Evolutionary conservation across 2,113 vertebrate genomes (phyloP).

Genomic region (Mormyrus lacerda): DNA sequence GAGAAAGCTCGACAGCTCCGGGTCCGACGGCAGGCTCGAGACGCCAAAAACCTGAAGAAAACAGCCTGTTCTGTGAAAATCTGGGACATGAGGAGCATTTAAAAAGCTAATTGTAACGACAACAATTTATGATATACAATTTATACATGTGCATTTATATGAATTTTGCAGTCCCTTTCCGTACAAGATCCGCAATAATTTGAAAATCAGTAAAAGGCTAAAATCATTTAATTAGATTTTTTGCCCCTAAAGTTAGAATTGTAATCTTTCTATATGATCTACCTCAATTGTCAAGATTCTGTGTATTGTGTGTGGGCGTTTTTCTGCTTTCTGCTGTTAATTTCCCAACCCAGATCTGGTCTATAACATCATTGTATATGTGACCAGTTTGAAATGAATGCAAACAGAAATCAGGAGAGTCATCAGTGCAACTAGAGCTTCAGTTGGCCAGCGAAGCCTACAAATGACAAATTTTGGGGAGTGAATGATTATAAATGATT

Average conservation of each 20-base stretch:
- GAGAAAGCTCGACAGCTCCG: conserved; percentile 1
- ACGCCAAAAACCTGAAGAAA: not conserved
- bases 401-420: not conserved
- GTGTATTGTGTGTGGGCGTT: not conserved
- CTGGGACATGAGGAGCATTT: not conserved
- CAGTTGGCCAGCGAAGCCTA: not conserved
- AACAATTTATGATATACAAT: not conserved
- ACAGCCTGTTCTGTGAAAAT: not conserved
- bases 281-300: not conserved
- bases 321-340: not conserved
- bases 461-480: not conserved
- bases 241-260: not conserved
- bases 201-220: not conserved
- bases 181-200: not conserved
- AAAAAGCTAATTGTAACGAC: not conserved
- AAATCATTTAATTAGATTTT: not conserved
- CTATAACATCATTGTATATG: not conserved
- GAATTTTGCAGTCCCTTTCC: not conserved
- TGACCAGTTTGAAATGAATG: not conserved
- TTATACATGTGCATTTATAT: not conserved
- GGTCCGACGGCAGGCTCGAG: conserved; percentile 3
- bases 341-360: not conserved
- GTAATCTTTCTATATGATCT: not conserved
- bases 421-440: not conserved
- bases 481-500: not conserved